Evolutionary conservation across 2,888 invertebrate genomes (phyloP).

Genomic region (Dioctria linearis): DNA sequence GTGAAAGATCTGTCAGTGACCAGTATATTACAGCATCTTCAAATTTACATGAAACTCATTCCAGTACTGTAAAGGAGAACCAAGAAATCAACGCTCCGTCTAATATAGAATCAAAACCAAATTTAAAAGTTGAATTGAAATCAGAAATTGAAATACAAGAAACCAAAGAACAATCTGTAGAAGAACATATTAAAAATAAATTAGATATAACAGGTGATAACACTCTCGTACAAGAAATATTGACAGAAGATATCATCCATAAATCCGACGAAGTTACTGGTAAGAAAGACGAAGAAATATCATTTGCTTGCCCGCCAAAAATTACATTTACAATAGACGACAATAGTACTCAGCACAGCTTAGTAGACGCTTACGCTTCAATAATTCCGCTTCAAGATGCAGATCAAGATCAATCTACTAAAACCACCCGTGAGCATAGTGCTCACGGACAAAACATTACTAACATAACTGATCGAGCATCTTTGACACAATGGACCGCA

Average conservation of each 20-base stretch:
- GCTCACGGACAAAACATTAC: constrained; percentile 59
- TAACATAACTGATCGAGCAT: constrained; percentile 68
- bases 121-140: not conserved
- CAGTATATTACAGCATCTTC: constrained; percentile 30
- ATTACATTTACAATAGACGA: constrained; percentile 48
- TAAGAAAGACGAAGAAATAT: constrained; percentile 46
- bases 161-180: constrained; percentile 49
- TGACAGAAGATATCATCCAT: constrained; percentile 34
- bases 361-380: constrained; percentile 28
- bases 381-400: constrained; percentile 30
- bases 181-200: constrained; percentile 52
- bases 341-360: constrained; percentile 10
- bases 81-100: constrained; percentile 35
- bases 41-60: constrained; percentile 52
- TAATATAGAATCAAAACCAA: constrained; percentile 27
- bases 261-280: constrained; percentile 38
- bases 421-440: constrained; percentile 52
- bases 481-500: constrained; percentile 68
- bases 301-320: constrained; percentile 47
- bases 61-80: constrained; percentile 44
- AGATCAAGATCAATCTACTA: constrained; percentile 54
- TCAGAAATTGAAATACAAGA: not conserved
- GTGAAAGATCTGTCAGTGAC: constrained; percentile 35
- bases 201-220: constrained; percentile 11
- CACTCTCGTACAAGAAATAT: constrained; percentile 21